phyloP scores from a whole-genome alignment of 2,113 vertebrate genomes.

The Gambusia affinis region DNA sequence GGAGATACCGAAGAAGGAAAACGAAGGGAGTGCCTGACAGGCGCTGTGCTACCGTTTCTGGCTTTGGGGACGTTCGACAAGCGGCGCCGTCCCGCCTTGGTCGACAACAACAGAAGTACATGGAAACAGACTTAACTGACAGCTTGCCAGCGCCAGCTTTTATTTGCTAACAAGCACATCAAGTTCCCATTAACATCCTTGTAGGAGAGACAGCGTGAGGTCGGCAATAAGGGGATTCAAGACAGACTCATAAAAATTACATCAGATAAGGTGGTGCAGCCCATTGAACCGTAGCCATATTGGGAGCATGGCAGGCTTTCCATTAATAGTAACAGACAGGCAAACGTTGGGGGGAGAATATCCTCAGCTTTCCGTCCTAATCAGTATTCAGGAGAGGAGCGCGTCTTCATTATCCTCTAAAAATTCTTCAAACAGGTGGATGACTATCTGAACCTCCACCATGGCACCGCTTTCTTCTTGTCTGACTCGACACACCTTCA shows the following conservation, averaged over 20 bases:
- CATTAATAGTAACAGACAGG: conserved; percentile 53
- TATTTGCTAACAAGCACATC: conserved; percentile 67
- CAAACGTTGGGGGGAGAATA: conserved; percentile 41
- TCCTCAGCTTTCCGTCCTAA: conserved; percentile 42
- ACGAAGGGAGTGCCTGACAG: conserved; percentile 37
- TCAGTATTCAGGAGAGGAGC: conserved; percentile 47
- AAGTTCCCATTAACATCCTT: conserved; percentile 55
- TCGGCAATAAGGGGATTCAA: conserved; percentile 42
- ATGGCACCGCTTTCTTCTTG: conserved; percentile 13
- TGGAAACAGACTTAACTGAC: conserved; percentile 45
- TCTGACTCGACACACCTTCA: conserved; percentile 18
- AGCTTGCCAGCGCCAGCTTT: conserved; percentile 48
- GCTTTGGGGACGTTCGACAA: conserved; percentile 44
- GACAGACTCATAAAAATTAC: conserved; percentile 60
- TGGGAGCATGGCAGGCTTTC: conserved; percentile 59
- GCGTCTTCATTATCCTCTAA: conserved; percentile 37
- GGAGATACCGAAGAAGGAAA: conserved; percentile 19
- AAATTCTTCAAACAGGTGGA: conserved; percentile 42
- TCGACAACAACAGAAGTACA: conserved; percentile 56
- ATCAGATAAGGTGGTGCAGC: conserved; percentile 63
- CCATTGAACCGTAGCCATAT: conserved; percentile 41
- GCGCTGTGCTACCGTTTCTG: conserved; percentile 23
- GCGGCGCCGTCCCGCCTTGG: conserved; percentile 27
- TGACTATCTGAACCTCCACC: conserved; percentile 42
- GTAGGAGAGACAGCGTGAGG: conserved; percentile 37